phyloP scores from a whole-genome alignment of 2,113 vertebrate genomes.

The Smithornis capensis region DNA sequence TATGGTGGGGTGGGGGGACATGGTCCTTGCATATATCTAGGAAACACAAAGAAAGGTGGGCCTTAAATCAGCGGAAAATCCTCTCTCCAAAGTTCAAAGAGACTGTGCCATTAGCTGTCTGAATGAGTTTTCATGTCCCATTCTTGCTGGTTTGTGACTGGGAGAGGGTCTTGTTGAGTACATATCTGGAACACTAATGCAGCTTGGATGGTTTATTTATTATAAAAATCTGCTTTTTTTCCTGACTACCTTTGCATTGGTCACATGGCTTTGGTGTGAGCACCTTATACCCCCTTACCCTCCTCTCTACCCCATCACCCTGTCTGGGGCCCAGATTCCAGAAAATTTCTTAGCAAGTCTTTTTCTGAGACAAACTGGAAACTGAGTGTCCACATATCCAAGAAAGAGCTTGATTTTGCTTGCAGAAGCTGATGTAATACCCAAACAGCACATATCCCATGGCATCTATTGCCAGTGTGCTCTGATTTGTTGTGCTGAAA shows the following conservation, averaged over 20 bases:
- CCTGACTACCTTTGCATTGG: conserved; percentile 69
- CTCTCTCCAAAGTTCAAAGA: conserved; percentile 58
- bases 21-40: conserved; percentile 2
- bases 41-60: conserved; percentile 58
- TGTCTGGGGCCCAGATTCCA: conserved; percentile 51
- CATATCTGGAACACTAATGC: conserved; percentile 70
- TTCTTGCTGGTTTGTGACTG: conserved; percentile 63
- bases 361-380: conserved; percentile 32
- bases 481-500: neutral
- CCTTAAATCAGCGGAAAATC: conserved; percentile 69
- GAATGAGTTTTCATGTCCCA: conserved; percentile 57
- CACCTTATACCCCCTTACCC: conserved; percentile 49
- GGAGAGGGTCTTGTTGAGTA: conserved; percentile 57
- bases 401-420: neutral
- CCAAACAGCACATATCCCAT: neutral
- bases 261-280: conserved; percentile 67
- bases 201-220: conserved; percentile 59
- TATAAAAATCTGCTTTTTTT: conserved; percentile 62
- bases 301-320: neutral
- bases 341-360: conserved; percentile 28
- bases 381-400: neutral
- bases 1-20: neutral
- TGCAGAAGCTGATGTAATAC: neutral
- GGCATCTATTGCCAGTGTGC: neutral
- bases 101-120: conserved; percentile 61